Evolutionary conservation across 92 coral and sea anemone species (phyloP).

Genomic region (Blastomussa wellsi): DNA sequence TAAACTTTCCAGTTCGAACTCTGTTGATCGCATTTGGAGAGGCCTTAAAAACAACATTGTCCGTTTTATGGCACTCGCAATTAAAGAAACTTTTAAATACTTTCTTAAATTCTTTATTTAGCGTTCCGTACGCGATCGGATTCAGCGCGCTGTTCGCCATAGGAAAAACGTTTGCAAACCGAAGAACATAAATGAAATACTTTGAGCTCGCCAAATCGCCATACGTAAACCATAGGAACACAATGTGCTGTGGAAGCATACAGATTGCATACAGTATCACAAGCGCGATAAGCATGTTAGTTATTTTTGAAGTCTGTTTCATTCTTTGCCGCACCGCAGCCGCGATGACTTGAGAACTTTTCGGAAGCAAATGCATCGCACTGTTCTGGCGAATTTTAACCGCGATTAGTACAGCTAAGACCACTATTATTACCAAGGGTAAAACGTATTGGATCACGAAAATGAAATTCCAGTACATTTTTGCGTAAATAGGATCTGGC

Average conservation of each 20-base stretch:
- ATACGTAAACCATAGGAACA: constrained; percentile 75
- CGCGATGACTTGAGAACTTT: constrained; percentile 70
- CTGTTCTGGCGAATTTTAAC: constrained; percentile 64
- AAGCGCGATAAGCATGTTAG: constrained; percentile 90
- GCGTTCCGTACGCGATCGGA: constrained; percentile 93
- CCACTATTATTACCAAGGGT: constrained; percentile 74
- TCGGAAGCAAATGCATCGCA: constrained; percentile 57
- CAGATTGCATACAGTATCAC: constrained; percentile 89
- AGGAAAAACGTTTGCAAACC: constrained; percentile 92
- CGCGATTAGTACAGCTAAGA: constrained; percentile 73
- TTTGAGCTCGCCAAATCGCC: constrained; percentile 73
- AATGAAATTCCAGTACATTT: constrained; percentile 87
- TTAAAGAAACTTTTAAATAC: constrained; percentile 87
- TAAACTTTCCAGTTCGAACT: constrained; percentile 46
- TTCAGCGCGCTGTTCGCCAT: constrained; percentile 99
- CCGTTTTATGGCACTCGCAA: constrained; percentile 59
- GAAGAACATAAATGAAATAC: constrained; percentile 79
- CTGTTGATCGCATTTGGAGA: not conserved
- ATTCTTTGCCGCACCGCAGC: constrained; percentile 80
- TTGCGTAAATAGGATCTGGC: constrained; percentile 62
- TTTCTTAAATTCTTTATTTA: constrained; percentile 87
- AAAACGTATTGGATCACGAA: constrained; percentile 87
- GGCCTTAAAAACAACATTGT: constrained; percentile 38
- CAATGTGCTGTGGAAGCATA: constrained; percentile 94
- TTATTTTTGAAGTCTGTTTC: constrained; percentile 91